Conservation (phyloP, 2,888 invertebrate species). For the Nomada flava region DNA sequence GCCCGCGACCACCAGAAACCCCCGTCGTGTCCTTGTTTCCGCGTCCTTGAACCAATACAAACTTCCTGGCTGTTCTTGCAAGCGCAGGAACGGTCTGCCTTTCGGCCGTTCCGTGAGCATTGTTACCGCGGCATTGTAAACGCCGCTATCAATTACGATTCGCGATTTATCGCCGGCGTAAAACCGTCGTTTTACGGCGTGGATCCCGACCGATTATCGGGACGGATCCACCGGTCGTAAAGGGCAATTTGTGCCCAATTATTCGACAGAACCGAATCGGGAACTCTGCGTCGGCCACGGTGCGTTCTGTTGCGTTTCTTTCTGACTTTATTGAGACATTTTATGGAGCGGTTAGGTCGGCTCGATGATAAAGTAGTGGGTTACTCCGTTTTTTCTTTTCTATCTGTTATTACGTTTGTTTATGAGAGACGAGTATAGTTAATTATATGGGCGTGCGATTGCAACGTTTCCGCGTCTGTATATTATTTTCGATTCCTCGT, state of each 20-base stretch:
- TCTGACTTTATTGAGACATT: neutral
- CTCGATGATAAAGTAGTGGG: too few relatives aligned
- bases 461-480: too few relatives aligned
- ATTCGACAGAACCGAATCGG: constrained; percentile 41
- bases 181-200: constrained; percentile 47
- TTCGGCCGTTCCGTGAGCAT: constrained; percentile 48
- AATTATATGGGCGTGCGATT: too few relatives aligned
- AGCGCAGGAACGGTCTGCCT: constrained; percentile 8
- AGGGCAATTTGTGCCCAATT: constrained; percentile 66
- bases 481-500: too few relatives aligned
- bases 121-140: constrained; percentile 51
- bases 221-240: constrained; percentile 56
- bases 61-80: constrained; percentile 44
- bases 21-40: constrained; percentile 60
- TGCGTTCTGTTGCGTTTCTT: neutral
- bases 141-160: constrained; percentile 68
- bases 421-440: too few relatives aligned
- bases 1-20: constrained; percentile 52
- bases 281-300: neutral
- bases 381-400: too few relatives aligned
- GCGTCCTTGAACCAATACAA: constrained; percentile 61
- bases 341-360: too few relatives aligned
- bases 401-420: too few relatives aligned
- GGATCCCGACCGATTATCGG: constrained; percentile 54
- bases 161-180: constrained; percentile 63